phyloP scores from a whole-genome alignment of 1,140 invertebrate genomes.

The Drosophila ercepeae region DNA sequence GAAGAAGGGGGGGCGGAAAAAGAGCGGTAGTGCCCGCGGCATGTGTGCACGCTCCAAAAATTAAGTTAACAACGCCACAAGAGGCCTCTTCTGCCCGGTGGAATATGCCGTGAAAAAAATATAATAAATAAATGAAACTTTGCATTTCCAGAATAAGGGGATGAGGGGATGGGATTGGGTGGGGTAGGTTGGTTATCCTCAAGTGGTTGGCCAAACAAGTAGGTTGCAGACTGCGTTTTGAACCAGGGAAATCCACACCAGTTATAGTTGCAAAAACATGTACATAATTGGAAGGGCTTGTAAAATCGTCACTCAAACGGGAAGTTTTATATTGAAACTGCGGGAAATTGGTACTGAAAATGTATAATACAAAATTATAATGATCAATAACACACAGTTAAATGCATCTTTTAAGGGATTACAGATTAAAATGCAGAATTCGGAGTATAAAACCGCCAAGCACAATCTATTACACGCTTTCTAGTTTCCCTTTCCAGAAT shows the following conservation, averaged over 20 bases:
- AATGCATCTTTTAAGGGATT: too few relatives aligned
- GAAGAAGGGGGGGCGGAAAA: background rate
- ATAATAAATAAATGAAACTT: constrained; percentile 46
- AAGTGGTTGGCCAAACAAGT: constrained; percentile 43
- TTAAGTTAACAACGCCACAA: constrained; percentile 81
- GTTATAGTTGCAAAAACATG: constrained; percentile 45
- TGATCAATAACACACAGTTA: too few relatives aligned
- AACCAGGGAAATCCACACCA: constrained; percentile 1
- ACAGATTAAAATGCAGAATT: too few relatives aligned
- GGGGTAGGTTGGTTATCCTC: constrained; percentile 9
- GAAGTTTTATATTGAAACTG: background rate
- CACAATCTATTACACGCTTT: too few relatives aligned
- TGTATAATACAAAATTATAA: too few relatives aligned
- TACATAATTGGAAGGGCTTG: constrained; percentile 8
- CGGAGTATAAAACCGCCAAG: too few relatives aligned
- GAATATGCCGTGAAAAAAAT: constrained; percentile 49
- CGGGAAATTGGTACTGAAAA: too few relatives aligned
- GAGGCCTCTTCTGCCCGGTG: constrained; percentile 59
- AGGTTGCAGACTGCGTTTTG: constrained; percentile 22
- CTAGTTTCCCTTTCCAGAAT: too few relatives aligned
- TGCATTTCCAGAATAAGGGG: constrained; percentile 45
- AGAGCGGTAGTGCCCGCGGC: constrained; percentile 18
- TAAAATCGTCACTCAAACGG: background rate
- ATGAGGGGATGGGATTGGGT: constrained; percentile 37
- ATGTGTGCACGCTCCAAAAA: constrained; percentile 81